Conservation (phyloP, 2,113 vertebrate genomes). For the Pachyramphus minor region DNA sequence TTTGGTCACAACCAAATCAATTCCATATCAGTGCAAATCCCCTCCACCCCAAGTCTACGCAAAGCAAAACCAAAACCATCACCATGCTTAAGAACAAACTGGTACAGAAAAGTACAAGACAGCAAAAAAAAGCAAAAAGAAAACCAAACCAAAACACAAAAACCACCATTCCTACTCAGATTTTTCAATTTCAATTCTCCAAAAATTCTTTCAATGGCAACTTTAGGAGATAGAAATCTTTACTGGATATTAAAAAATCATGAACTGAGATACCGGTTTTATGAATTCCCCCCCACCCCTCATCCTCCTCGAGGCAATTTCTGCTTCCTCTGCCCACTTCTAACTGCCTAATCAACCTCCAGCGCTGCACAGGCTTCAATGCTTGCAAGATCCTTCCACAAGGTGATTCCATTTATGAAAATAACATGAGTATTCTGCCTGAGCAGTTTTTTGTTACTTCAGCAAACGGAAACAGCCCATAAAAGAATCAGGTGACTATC, state of each 20-base stretch:
- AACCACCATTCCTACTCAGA: neutral
- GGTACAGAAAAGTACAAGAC: neutral
- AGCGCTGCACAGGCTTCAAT: neutral
- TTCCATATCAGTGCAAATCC: neutral
- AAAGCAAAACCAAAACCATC: neutral
- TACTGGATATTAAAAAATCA: neutral
- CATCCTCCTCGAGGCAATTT: rapidly evolving
- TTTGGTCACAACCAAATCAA: neutral
- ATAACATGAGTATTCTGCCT: neutral
- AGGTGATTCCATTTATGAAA: neutral
- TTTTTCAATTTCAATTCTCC: neutral
- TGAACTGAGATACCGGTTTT: neutral
- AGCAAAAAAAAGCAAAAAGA: neutral
- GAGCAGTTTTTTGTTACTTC: neutral
- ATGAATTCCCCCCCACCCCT: neutral
- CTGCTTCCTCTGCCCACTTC: neutral
- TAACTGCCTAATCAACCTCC: neutral
- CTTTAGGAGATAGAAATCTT: neutral
- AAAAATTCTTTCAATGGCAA: neutral
- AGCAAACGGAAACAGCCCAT: neutral
- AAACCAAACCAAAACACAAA: neutral
- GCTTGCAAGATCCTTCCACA: neutral
- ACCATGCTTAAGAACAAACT: neutral
- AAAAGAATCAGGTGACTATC: neutral
- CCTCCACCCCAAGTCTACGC: neutral